Evolutionary conservation across 2,797 vertebrate genomes (phyloP), one percentile per base, ranked within the genome.

Genomic region (Lateolabrax maculatus): DNA sequence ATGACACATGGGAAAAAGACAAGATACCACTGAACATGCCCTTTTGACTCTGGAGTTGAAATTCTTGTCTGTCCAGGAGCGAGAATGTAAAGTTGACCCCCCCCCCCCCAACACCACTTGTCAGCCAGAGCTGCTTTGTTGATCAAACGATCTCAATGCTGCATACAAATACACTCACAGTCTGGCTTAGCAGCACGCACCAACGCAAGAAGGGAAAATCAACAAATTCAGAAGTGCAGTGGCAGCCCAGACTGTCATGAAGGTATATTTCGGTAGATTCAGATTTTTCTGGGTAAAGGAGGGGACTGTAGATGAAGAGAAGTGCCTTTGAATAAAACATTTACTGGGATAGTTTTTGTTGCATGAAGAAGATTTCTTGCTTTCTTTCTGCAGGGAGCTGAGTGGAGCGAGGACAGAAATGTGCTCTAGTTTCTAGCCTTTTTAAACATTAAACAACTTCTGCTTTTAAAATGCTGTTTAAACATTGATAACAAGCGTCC

Each of bases 261-360:
- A 70, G 63, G 76, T 58, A 31, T 18, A 46, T 66, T 56, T 79
- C 49, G 66, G 49, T 53, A 43, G 63, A 60, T 76, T 76, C 55
- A 61, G 79, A 81, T 75, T 63, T 75, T 46, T 75, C n/a, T 19
- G 39, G 34, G 39, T 48, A 36, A 72, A 43, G 34, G 63, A 56
- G 63, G 21, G 6, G 39, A 57, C 43, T 84, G 39, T 55, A n/a
- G 74, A 80, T 88, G 79, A 86, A 72, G 69, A 74, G 74, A 62
- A 81, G 56, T 31, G 31, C 51, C 72, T 64, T 74, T 90, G 81
- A 87, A 90, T 90, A 90, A 90, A 90, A 90, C 77, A 86, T 89
- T 85, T 83, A 73, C 77, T 82, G 72, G 69, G 74, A 49, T 83
- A 76, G 52, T 85, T 87, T 77, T 83, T 60, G 67, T 68, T 78